These are phyloP conservation scores for Sebastes taczanowskii DNA, from an alignment of 2,797 vertebrate species.

Conservation along the genomic window DNA sequence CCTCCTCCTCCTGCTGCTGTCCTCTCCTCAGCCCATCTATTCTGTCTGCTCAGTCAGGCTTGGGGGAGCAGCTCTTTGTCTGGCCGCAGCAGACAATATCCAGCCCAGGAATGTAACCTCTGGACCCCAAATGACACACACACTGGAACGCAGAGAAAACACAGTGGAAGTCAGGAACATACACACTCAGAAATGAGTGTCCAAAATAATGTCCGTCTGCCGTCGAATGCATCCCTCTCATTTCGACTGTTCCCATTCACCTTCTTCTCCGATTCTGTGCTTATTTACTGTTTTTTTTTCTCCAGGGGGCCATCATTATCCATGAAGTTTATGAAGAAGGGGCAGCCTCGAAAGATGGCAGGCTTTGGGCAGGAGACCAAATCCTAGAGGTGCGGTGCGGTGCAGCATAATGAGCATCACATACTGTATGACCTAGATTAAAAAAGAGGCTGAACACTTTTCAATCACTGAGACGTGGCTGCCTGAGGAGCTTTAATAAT, in stretches of 20 bases:
- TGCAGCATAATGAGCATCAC: constrained; percentile 16
- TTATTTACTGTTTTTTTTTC: neutral
- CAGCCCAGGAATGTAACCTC: constrained; percentile 76
- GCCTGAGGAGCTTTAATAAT: constrained; percentile 4
- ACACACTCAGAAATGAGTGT: neutral
- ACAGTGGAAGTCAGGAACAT: constrained; percentile 9
- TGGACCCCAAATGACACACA: constrained; percentile 65
- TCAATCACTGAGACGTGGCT: constrained; percentile 11
- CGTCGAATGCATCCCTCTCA: neutral
- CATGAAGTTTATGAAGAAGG: constrained; percentile 99
- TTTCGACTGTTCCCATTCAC: neutral
- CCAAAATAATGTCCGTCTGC: neutral
- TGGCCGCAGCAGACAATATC: constrained; percentile 71
- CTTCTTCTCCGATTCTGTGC: neutral
- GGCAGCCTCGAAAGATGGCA: constrained; percentile 95
- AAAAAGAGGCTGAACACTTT: neutral
- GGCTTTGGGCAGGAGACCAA: constrained; percentile 98
- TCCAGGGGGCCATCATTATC: constrained; percentile 95
- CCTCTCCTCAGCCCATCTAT: constrained; percentile 56
- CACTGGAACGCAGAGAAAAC: constrained; percentile 32
- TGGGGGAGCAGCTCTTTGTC: constrained; percentile 68
- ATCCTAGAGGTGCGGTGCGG: constrained; percentile 94
- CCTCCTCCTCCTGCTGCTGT: constrained; percentile 5
- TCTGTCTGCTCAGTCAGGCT: constrained; percentile 76
- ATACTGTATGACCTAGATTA: constrained; percentile 21